Conservation (phyloP, 2,888 invertebrate species). For the Drosophila anceps region DNA sequence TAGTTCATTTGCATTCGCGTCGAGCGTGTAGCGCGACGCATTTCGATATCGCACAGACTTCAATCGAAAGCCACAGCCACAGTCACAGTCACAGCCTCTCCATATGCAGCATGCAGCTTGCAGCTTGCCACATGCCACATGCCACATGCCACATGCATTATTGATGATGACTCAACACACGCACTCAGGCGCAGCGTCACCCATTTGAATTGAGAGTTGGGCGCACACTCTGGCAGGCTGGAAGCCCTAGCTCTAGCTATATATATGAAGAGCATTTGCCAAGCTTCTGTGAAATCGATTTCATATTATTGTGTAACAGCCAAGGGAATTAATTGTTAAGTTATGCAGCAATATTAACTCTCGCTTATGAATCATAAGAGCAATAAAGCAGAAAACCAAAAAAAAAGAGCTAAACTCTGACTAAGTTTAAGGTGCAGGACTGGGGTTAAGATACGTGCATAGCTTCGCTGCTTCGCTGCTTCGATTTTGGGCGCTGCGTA, state of each 20-base stretch:
- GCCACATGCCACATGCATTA: conserved; percentile 32
- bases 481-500: neutral
- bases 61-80: neutral
- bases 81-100: neutral
- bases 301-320: neutral
- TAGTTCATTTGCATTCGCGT: conserved; percentile 48
- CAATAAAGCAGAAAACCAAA: neutral
- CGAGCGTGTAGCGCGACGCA: conserved; percentile 37
- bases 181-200: conserved; percentile 6
- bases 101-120: conserved; percentile 4
- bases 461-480: too few species aligned
- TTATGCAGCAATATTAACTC: too few species aligned
- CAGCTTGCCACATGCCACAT: conserved; percentile 14
- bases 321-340: neutral
- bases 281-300: neutral
- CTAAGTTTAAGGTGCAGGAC: neutral
- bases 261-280: neutral
- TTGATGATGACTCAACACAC: conserved; percentile 47
- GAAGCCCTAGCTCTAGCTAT: neutral
- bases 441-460: neutral
- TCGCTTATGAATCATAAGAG: neutral
- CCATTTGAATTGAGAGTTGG: conserved; percentile 3
- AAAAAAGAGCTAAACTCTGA: neutral
- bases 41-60: conserved; percentile 43
- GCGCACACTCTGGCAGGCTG: neutral